Percentiles rank a stretch among this genome's conserved stretches.
These are phyloP conservation scores for Zoanthus sociatus DNA, from an alignment of 92 coral and sea anemone genomes.

Conservation along the genomic window DNA sequence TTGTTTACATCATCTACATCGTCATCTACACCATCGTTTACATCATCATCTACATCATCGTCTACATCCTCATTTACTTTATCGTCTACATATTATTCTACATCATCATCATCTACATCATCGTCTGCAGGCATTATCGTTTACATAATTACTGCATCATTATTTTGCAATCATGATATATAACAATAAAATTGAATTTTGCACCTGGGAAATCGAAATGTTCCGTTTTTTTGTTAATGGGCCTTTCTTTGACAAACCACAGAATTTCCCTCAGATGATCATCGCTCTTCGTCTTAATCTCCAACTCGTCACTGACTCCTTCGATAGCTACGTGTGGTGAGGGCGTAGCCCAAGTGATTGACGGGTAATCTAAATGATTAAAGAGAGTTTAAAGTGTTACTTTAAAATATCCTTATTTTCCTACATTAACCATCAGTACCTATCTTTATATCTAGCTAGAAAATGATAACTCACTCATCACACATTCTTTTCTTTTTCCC, in stretches of 20 bases:
- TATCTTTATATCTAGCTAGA: neutral
- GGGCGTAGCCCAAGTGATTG: constrained; percentile 81
- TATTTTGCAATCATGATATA: neutral
- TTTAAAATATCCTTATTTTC: neutral
- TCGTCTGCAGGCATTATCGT: too few species aligned
- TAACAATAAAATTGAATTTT: neutral
- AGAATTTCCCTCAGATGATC: constrained; percentile 67
- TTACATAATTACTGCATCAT: neutral
- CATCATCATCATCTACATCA: too few species aligned
- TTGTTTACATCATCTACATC: neutral
- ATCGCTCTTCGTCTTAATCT: constrained; percentile 72
- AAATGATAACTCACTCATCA: too few species aligned
- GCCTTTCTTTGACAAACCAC: constrained; percentile 84
- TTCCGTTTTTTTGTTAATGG: constrained; percentile 67
- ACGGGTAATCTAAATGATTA: constrained; percentile 69
- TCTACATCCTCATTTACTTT: too few species aligned
- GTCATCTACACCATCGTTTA: neutral
- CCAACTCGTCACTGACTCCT: constrained; percentile 78
- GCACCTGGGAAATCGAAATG: constrained; percentile 89
- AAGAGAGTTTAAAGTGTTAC: neutral
- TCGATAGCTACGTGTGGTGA: constrained; percentile 92
- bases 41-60: neutral
- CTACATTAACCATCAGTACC: neutral
- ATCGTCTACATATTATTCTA: neutral
- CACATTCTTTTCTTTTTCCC: neutral